Conservation (phyloP, 2,113 vertebrate genomes). For the Garra rufa region DNA sequence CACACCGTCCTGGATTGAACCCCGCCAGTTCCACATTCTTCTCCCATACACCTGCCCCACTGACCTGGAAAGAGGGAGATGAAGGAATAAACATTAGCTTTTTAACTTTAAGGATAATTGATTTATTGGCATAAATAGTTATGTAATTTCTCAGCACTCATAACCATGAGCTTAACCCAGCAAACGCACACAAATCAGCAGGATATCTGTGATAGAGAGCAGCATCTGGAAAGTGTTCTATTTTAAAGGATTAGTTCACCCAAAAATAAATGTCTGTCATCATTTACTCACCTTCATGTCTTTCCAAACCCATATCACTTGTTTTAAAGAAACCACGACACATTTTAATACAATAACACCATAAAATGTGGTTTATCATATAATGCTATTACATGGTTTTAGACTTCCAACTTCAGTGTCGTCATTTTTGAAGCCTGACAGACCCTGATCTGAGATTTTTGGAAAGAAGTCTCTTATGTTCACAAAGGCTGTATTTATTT, state of each 20-base stretch:
- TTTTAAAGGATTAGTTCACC: neutral
- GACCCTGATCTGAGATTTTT: neutral
- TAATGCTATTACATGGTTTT: neutral
- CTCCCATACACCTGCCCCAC: constrained; percentile 91
- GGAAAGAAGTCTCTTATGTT: too few relatives aligned
- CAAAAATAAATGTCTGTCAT: neutral
- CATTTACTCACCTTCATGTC: neutral
- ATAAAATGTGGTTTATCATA: neutral
- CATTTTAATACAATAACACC: neutral
- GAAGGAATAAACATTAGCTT: neutral
- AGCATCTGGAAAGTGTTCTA: neutral
- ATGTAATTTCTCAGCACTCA: neutral
- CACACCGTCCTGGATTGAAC: constrained; percentile 86
- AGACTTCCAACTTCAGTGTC: neutral
- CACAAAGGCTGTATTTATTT: too few relatives aligned
- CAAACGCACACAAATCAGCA: neutral
- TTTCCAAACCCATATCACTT: neutral
- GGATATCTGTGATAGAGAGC: neutral
- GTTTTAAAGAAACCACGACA: neutral
- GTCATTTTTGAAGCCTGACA: neutral
- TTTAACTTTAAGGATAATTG: neutral
- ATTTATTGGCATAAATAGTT: neutral
- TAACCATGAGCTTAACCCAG: neutral
- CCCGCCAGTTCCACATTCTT: constrained; percentile 86
- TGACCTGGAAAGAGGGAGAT: constrained; percentile 77